Evolutionary conservation across 1,140 invertebrate species (phyloP).

Genomic region (Heliconius hermathena): DNA sequence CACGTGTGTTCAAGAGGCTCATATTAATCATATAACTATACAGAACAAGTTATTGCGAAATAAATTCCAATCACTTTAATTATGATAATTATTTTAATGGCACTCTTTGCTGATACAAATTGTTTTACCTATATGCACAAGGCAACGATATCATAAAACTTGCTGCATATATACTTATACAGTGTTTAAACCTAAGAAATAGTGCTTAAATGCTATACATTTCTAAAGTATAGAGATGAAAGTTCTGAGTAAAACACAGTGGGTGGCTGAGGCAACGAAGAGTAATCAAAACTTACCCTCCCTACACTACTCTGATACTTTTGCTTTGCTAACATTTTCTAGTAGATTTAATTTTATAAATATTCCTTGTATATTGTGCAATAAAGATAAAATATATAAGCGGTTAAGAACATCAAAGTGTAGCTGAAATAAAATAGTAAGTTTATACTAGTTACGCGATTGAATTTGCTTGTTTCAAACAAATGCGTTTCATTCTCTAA

Average conservation of each 20-base stretch:
- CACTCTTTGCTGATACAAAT: not conserved
- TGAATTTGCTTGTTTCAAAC: conserved; percentile 20
- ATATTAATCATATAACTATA: too few relatives aligned
- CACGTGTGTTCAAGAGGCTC: too few relatives aligned
- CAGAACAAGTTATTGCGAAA: too few relatives aligned
- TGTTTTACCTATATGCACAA: not conserved
- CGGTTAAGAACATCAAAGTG: not conserved
- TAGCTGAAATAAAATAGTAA: not conserved
- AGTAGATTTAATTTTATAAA: not conserved
- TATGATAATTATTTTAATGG: not conserved
- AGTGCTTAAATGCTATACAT: conserved; percentile 6
- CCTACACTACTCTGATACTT: not conserved
- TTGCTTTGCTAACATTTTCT: not conserved
- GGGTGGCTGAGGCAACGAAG: conserved; percentile 18
- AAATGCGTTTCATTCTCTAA: conserved; percentile 22
- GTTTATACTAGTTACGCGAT: not conserved
- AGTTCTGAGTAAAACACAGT: conserved; percentile 19
- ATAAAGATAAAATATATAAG: not conserved
- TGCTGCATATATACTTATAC: not conserved
- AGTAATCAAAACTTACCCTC: conserved; percentile 32
- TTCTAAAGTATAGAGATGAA: not conserved
- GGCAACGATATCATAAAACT: not conserved
- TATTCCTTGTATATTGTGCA: not conserved
- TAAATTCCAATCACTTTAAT: not conserved
- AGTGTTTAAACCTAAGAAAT: not conserved